phyloP scores from a whole-genome alignment of 2,797 vertebrate genomes.

The Esox masquinongy region DNA sequence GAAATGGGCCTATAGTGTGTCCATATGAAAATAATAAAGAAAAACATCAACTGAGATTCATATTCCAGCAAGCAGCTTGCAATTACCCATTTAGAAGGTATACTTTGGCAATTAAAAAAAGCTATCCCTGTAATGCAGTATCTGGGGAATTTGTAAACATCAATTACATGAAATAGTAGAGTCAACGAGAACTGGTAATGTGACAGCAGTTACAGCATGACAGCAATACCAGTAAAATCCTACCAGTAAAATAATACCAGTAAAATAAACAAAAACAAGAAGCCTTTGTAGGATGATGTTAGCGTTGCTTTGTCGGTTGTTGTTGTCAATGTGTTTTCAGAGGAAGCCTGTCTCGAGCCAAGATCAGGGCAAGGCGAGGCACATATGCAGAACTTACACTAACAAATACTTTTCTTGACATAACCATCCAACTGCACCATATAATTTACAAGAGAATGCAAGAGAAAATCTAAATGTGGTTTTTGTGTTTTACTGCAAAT shows the following conservation, averaged over 20 bases:
- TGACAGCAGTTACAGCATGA: conserved; percentile 25
- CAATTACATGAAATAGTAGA: conserved; percentile 60
- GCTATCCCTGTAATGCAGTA: conserved; percentile 58
- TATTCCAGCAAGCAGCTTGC: conserved; percentile 47
- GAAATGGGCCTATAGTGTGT: conserved; percentile 20
- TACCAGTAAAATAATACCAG: not conserved
- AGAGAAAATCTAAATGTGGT: not conserved
- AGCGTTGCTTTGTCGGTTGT: no score
- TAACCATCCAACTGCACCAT: conserved; percentile 18
- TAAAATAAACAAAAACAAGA: not conserved
- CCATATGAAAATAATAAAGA: conserved; percentile 42
- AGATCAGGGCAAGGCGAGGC: no score
- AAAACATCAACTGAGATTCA: conserved; percentile 48
- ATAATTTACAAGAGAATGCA: not conserved
- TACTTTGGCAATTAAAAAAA: conserved; percentile 66
- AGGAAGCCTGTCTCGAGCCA: no score
- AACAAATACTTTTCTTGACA: conserved; percentile 11
- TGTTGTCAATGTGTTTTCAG: no score
- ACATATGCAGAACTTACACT: no score
- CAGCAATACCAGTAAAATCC: not conserved
- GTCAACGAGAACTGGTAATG: conserved; percentile 26
- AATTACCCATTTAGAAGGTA: conserved; percentile 54
- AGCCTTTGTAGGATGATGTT: no score
- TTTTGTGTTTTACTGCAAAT: conserved; percentile 14
- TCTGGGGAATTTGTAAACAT: conserved; percentile 60